Evolutionary conservation across 2,797 vertebrate genomes (phyloP).

Genomic region (Microtus agrestis): DNA sequence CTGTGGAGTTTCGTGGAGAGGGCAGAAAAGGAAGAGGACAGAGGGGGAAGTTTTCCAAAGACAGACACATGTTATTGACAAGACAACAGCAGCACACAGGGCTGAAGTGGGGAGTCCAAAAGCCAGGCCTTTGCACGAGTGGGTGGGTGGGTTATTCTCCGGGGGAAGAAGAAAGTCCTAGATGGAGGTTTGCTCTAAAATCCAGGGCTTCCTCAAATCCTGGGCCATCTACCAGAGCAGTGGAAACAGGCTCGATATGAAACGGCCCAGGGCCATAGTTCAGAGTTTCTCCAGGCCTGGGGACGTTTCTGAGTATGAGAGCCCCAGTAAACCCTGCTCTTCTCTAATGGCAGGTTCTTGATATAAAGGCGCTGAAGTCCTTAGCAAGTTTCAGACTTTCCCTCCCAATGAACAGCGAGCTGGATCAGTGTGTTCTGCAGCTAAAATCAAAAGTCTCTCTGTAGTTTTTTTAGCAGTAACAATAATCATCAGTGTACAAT

Average conservation of each 20-base stretch:
- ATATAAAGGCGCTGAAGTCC: background rate
- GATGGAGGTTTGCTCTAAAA: slow-evolving; percentile 54
- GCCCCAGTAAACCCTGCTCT: rapidly evolving
- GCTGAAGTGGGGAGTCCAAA: background rate
- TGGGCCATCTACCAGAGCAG: no score
- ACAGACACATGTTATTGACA: slow-evolving; percentile 76
- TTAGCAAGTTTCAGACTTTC: background rate
- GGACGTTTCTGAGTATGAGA: no score
- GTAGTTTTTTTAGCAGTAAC: background rate
- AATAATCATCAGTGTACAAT: slow-evolving; percentile 37
- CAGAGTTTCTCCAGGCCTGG: background rate
- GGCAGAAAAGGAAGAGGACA: background rate
- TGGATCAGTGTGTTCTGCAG: background rate
- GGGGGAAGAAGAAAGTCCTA: background rate
- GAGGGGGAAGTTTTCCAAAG: slow-evolving; percentile 43
- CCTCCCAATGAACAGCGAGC: background rate
- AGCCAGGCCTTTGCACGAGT: slow-evolving; percentile 26
- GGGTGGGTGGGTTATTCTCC: slow-evolving; percentile 40
- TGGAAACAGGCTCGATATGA: background rate
- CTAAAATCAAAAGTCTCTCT: slow-evolving; percentile 12
- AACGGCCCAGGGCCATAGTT: rapidly evolving
- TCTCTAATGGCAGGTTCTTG: background rate
- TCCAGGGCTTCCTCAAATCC: slow-evolving; percentile 21
- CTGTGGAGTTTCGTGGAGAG: background rate
- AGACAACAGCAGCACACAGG: slow-evolving; percentile 69